Evolutionary conservation across 1,140 invertebrate genomes (phyloP).

Genomic region (Zelostemma sp.): DNA sequence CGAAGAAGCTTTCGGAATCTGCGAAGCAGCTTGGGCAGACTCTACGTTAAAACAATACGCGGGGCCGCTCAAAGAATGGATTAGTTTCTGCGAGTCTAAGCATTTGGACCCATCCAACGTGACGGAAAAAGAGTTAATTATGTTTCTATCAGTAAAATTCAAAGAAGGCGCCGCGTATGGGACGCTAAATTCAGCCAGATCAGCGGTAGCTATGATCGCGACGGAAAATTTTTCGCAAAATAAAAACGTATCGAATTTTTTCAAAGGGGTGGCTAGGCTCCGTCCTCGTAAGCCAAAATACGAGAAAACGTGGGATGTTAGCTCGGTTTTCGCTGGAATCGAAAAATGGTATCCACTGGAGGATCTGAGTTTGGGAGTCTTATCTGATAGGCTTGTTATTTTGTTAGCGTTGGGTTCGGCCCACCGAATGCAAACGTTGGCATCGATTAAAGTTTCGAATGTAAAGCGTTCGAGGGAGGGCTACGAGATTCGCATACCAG

Average conservation of each 20-base stretch:
- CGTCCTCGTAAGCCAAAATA: conserved; percentile 18
- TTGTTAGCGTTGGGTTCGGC: conserved; percentile 37
- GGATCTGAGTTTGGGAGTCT: neutral
- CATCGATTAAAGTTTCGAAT: conserved; percentile 13
- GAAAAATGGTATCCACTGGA: conserved; percentile 6
- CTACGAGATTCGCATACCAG: conserved; percentile 18
- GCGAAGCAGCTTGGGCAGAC: neutral
- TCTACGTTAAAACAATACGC: conserved; percentile 5
- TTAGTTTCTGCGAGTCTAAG: neutral
- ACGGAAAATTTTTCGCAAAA: neutral
- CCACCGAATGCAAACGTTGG: conserved; percentile 26
- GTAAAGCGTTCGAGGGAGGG: neutral
- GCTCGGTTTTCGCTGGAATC: conserved; percentile 8
- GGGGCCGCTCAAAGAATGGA: conserved; percentile 5
- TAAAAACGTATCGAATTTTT: conserved; percentile 3
- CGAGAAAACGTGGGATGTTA: conserved; percentile 16
- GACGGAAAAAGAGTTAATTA: neutral
- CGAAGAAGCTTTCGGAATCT: neutral
- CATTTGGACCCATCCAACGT: neutral
- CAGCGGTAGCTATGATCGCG: conserved; percentile 13
- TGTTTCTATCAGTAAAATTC: conserved; percentile 6
- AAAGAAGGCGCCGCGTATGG: conserved; percentile 8
- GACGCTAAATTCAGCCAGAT: conserved; percentile 11
- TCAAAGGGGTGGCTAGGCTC: conserved; percentile 13
- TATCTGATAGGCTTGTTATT: conserved; percentile 8